Evolutionary conservation across 2,888 invertebrate species (phyloP).

Genomic region (Agriopis aurantiaria): DNA sequence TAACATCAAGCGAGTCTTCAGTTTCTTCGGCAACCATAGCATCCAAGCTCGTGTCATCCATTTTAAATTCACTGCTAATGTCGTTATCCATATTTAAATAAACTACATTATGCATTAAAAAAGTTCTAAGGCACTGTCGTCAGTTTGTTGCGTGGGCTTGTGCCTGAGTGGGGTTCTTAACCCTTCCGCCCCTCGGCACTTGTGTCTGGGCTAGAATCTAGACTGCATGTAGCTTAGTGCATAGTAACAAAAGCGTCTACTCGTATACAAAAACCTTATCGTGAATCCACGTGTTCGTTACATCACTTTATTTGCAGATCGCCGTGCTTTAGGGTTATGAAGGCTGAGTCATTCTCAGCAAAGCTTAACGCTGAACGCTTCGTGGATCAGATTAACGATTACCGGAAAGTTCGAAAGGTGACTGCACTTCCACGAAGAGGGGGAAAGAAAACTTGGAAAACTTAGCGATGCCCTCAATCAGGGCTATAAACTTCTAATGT

Average conservation of each 20-base stretch:
- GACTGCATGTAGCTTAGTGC: conserved; percentile 35
- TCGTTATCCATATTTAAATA: conserved; percentile 32
- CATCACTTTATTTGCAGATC: conserved; percentile 30
- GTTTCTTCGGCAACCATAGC: conserved; percentile 27
- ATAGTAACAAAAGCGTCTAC: conserved; percentile 39
- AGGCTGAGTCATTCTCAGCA: conserved; percentile 21
- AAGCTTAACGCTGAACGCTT: conserved; percentile 26
- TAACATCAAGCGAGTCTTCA: conserved; percentile 38
- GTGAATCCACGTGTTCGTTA: conserved; percentile 34
- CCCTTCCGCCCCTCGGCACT: conserved; percentile 28
- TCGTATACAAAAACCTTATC: conserved; percentile 41
- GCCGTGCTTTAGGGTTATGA: conserved; percentile 27
- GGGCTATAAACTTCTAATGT: conserved; percentile 63
- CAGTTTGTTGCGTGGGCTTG: conserved; percentile 42
- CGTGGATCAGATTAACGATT: conserved; percentile 30
- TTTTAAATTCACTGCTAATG: conserved; percentile 23
- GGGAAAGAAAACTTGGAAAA: conserved; percentile 66
- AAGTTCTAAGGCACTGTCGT: conserved; percentile 29
- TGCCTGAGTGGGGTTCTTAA: conserved; percentile 33
- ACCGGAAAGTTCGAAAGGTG: conserved; percentile 61
- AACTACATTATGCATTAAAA: conserved; percentile 36
- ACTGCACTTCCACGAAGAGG: conserved; percentile 76
- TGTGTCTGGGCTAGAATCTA: conserved; percentile 33
- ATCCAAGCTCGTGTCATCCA: conserved; percentile 27
- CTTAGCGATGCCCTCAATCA: conserved; percentile 61